phyloP scores from a whole-genome alignment of 2,113 vertebrate genomes.

The Salminus brasiliensis region DNA sequence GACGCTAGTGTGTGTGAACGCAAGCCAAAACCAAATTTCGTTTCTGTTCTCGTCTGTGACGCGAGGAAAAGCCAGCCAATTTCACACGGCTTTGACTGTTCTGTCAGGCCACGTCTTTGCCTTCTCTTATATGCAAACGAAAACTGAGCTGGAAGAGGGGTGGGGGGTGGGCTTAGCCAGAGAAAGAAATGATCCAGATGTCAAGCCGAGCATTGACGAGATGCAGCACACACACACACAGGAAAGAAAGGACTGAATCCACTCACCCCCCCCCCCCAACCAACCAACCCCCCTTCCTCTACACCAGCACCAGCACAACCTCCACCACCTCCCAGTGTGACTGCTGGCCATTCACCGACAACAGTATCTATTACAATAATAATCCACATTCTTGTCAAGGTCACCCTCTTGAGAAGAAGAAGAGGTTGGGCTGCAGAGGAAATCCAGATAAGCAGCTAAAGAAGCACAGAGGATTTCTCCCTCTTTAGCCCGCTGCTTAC shows the following conservation, averaged over 20 bases:
- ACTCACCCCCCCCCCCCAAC: conserved; percentile 35
- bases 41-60: conserved; percentile 9
- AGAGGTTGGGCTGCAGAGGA: conserved; percentile 59
- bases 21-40: not conserved
- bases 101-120: conserved; percentile 17
- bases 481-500: conserved; percentile 57
- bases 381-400: conserved; percentile 79
- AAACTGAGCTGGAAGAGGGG: not conserved
- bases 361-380: conserved; percentile 77
- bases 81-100: conserved; percentile 8
- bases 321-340: conserved; percentile 58
- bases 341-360: conserved; percentile 72
- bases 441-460: conserved; percentile 75
- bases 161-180: conserved; percentile 21
- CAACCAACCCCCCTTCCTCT: conserved; percentile 41
- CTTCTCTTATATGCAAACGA: conserved; percentile 26
- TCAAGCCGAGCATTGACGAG: conserved; percentile 32
- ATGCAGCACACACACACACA: conserved; percentile 6
- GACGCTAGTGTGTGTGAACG: not conserved
- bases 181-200: conserved; percentile 46
- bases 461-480: conserved; percentile 66
- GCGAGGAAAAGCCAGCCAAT: conserved; percentile 3
- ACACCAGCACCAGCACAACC: too few relatives aligned
- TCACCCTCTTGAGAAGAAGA: conserved; percentile 65
- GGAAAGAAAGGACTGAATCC: conserved; percentile 16